Evolutionary conservation across 2,888 invertebrate species (phyloP), one percentile per base, ranked within the genome.

Genomic region (Acleris cristana): DNA sequence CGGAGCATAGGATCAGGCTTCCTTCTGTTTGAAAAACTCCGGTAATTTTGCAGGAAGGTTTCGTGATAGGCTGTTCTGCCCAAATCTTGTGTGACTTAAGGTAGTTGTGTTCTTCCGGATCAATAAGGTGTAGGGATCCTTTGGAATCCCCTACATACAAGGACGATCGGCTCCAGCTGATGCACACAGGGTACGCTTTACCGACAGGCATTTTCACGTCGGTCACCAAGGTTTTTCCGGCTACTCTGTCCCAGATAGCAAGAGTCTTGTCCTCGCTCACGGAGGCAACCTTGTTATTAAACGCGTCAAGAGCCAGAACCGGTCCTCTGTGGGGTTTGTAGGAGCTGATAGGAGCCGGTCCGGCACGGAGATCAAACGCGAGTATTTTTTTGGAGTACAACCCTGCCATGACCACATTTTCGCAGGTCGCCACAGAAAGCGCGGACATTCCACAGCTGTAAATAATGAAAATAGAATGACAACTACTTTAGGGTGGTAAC

Each of bases 201-300:
- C 82, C 83, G 45, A 83, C 82, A 2, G 88, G 87, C 76, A 91
- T 86, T 73, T 86, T 87, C 8, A 91, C 78, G 74, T 88, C 84
- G 74, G 72, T 85, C 68, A 81, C 77, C 65, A 94, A 69, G 7
- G 89, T 77, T 78, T 89, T 90, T 21, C 93, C 89, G 48, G 94
- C 92, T 59, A 90, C 89, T 77, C 88, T 89, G 76, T 95, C 95
- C 89, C 92, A 95, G 48, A 94, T 80, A 40, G 93, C 91, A 70
- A 95, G 83, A 4, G 94, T 93, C 79, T 87, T 93, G 71, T 95
- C 94, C 74, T 94, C 94, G 72, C 94, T 94, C 2, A 94, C 88
- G 21, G 94, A 94, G 48, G 94, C 90, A 69, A 95, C 83, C 77
- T 92, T 89, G 71, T 93, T 85, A n/a, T 87, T 83, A 69, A 79